A percentile compares a stretch with the other conserved stretches of the same genome.
Conservation (phyloP, 2,888 invertebrate genomes). For the Epirrita christyi region DNA sequence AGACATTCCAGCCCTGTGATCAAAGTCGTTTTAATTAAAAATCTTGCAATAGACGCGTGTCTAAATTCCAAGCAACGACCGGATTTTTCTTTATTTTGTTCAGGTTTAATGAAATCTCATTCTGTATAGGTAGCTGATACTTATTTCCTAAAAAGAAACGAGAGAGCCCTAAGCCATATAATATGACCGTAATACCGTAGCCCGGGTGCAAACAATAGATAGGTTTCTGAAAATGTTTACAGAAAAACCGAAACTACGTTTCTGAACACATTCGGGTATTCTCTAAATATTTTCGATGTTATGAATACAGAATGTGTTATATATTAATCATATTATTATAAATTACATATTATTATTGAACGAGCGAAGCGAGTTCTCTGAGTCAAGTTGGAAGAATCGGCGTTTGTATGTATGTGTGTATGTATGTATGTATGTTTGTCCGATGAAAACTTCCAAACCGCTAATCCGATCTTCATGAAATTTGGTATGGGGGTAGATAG, state of each 20-base stretch:
- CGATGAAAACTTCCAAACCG: too few relatives aligned
- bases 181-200: constrained; percentile 33
- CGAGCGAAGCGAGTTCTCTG: too few relatives aligned
- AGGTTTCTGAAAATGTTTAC: constrained; percentile 25
- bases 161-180: constrained; percentile 34
- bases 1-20: constrained; percentile 76
- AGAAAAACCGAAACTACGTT: constrained; percentile 10
- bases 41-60: constrained; percentile 75
- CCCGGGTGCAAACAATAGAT: constrained; percentile 34
- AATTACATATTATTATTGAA: too few relatives aligned
- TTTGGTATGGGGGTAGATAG: too few relatives aligned
- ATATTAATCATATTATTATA: too few relatives aligned
- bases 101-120: constrained; percentile 71
- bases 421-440: too few relatives aligned
- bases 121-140: constrained; percentile 48
- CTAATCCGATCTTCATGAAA: too few relatives aligned
- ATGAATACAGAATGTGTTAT: too few relatives aligned
- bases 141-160: constrained; percentile 29
- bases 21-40: constrained; percentile 82
- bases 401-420: too few relatives aligned
- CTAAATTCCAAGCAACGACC: constrained; percentile 73
- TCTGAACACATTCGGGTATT: too few relatives aligned
- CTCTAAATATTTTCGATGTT: too few relatives aligned
- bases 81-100: constrained; percentile 62
- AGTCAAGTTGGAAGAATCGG: too few relatives aligned